These are phyloP conservation scores for Oreortyx pictus DNA, from an alignment of 2,797 vertebrate genomes.

Conservation along the genomic window DNA sequence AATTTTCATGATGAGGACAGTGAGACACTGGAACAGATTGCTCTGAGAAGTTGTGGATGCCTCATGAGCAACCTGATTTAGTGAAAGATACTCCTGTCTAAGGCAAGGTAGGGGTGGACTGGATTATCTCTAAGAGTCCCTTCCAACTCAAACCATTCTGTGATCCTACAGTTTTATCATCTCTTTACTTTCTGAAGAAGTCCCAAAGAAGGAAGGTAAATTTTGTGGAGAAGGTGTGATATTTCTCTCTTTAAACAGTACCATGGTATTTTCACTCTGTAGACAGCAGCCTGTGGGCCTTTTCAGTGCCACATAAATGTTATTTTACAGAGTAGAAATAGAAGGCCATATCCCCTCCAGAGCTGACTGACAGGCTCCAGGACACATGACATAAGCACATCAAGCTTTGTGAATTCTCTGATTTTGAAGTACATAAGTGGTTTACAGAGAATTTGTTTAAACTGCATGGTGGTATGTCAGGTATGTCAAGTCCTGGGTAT, in stretches of 20 bases:
- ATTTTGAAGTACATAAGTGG: neutral
- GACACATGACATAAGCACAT: neutral
- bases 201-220: neutral
- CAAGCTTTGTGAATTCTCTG: neutral
- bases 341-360: neutral
- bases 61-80: neutral
- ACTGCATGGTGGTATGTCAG: neutral
- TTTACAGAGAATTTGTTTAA: neutral
- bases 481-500: neutral
- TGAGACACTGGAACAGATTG: neutral
- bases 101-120: neutral
- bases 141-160: neutral
- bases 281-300: neutral
- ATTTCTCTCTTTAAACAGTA: neutral
- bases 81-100: neutral
- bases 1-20: neutral
- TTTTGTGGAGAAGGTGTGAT: neutral
- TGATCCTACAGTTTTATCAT: neutral
- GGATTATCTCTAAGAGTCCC: neutral
- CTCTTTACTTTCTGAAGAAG: neutral
- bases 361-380: neutral
- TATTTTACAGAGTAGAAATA: neutral
- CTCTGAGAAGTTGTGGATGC: neutral
- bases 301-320: neutral
- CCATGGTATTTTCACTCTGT: neutral